These are phyloP conservation scores for Erpobdella octoculata DNA, from an alignment of 2,888 invertebrate species.

Conservation along the genomic window DNA sequence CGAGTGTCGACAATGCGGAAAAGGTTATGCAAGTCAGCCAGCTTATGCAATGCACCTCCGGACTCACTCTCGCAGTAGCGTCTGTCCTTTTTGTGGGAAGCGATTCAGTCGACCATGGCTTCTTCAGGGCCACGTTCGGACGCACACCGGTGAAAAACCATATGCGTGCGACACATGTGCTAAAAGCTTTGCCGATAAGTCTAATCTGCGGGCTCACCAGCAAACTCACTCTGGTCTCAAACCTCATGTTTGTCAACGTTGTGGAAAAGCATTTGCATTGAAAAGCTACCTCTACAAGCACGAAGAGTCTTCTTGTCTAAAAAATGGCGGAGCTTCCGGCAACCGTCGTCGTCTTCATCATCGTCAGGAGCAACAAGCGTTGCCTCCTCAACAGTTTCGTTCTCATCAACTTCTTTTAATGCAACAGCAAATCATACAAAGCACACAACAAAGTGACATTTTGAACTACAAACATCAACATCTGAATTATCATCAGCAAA, in stretches of 20 bases:
- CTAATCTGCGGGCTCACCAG: slow-evolving; percentile 4
- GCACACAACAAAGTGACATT: no score
- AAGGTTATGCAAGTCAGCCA: background rate
- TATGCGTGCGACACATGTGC: background rate
- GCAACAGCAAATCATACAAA: no score
- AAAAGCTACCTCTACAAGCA: slow-evolving; percentile 17
- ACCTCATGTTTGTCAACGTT: slow-evolving; percentile 1
- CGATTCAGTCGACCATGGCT: slow-evolving; percentile 14
- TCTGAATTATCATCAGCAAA: no score
- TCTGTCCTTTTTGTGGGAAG: slow-evolving; percentile 10
- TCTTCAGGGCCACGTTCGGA: background rate
- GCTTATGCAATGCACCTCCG: background rate
- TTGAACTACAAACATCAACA: no score
- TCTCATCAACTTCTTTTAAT: no score
- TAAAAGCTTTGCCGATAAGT: slow-evolving; percentile 10
- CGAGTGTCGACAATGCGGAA: slow-evolving; percentile 3
- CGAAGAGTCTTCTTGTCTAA: slow-evolving; percentile 5
- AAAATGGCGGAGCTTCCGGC: background rate
- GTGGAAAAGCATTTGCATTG: slow-evolving; percentile 9
- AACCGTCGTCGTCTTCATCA: background rate
- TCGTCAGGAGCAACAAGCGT: background rate
- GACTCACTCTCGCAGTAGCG: slow-evolving; percentile 1
- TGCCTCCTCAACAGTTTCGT: background rate
- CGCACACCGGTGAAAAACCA: slow-evolving; percentile 4
- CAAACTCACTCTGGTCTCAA: slow-evolving; percentile 11